Conservation (phyloP, 92 coral and sea anemone genomes). For the Diadumene lineata region DNA sequence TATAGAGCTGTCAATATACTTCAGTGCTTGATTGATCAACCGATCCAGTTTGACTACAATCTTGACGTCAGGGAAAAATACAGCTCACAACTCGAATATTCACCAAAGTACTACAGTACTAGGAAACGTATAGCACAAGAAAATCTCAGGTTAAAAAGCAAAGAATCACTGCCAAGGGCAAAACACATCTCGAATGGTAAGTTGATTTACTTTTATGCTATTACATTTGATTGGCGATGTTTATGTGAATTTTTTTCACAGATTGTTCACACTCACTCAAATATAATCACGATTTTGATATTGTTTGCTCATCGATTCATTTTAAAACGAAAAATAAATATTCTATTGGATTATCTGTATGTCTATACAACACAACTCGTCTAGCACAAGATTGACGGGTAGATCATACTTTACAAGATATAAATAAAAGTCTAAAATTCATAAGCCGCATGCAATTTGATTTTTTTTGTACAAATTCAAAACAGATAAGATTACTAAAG, state of each 20-base stretch:
- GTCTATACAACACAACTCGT: background rate
- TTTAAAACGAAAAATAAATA: background rate
- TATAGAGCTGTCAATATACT: background rate
- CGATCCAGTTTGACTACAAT: background rate
- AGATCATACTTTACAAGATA: background rate
- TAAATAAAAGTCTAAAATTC: too few species aligned
- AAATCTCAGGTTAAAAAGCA: background rate
- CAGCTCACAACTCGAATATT: slow-evolving; percentile 15
- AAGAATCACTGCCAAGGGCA: background rate
- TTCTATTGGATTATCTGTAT: background rate
- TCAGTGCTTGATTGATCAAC: slow-evolving; percentile 19
- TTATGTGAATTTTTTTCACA: too few species aligned
- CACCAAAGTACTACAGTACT: background rate
- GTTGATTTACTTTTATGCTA: too few species aligned
- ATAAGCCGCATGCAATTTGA: too few species aligned
- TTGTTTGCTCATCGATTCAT: background rate
- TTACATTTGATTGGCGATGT: too few species aligned
- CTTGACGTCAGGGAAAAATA: slow-evolving; percentile 14
- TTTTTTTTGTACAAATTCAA: too few species aligned
- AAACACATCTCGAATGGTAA: background rate
- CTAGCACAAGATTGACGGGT: too few species aligned
- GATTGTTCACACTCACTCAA: background rate
- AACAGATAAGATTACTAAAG: too few species aligned
- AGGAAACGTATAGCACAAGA: background rate
- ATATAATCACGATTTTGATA: background rate